A percentile compares a stretch with the other conserved stretches of the same genome.
These are phyloP conservation scores for Ophion obscuratus DNA, from an alignment of 2,888 invertebrate species.

Conservation along the genomic window DNA sequence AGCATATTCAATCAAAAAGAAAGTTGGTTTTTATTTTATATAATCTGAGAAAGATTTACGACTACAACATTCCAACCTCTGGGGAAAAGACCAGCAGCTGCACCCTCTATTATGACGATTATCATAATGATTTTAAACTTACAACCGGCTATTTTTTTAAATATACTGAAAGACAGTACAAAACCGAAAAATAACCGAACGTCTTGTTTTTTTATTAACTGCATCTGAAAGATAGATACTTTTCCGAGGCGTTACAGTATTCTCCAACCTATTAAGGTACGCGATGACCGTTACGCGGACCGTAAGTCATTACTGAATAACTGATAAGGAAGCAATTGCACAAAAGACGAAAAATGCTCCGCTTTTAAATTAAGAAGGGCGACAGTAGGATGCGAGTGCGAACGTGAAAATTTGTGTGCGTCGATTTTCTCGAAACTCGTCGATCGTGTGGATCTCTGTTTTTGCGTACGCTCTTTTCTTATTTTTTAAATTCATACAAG, in stretches of 20 bases:
- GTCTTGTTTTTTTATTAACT: not conserved
- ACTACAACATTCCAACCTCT: no score
- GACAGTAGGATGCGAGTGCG: constrained; percentile 18
- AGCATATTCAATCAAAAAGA: no score
- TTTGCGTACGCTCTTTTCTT: constrained; percentile 12
- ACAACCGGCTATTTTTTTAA: not conserved
- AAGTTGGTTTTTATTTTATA: not conserved
- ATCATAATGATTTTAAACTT: not conserved
- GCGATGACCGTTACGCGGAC: not conserved
- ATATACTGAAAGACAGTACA: not conserved
- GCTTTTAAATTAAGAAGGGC: constrained; percentile 17
- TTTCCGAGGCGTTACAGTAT: not conserved
- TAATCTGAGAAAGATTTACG: not conserved
- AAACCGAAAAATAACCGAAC: not conserved
- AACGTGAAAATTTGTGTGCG: constrained; percentile 13
- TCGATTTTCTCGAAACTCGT: constrained; percentile 8
- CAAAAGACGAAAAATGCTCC: constrained; percentile 6
- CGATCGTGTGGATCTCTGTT: constrained; percentile 21
- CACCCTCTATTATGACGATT: no score
- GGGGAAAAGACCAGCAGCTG: not conserved
- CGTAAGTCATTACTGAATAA: not conserved
- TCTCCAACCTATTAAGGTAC: not conserved
- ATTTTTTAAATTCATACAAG: constrained; percentile 26
- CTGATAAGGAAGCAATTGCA: not conserved
- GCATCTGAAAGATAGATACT: not conserved